A percentile compares a stretch with the other conserved stretches of the same genome.
Evolutionary conservation across 2,888 invertebrate genomes (phyloP).

Genomic region (Spodoptera littoralis): DNA sequence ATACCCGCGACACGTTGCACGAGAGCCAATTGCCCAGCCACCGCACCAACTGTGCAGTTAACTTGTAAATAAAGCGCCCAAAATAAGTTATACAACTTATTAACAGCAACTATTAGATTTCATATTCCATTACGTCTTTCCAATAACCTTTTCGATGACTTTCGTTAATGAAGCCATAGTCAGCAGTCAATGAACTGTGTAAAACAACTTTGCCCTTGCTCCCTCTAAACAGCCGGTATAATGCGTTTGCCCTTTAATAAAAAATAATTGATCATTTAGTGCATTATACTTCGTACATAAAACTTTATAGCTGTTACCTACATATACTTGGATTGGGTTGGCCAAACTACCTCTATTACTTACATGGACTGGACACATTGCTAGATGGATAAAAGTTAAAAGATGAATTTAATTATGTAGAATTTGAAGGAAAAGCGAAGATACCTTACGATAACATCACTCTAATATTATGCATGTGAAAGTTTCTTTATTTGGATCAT

Average conservation of each 20-base stretch:
- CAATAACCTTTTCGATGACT: conserved; percentile 47
- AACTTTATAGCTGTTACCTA: conserved; percentile 20
- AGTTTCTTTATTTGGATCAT: too few species aligned
- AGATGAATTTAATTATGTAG: too few species aligned
- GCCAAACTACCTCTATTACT: too few species aligned
- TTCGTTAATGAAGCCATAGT: conserved; percentile 48
- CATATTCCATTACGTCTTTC: conserved; percentile 50
- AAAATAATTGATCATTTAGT: conserved; percentile 37
- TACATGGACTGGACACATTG: too few species aligned
- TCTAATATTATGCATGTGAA: too few species aligned
- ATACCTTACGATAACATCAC: too few species aligned
- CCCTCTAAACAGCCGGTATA: conserved; percentile 31
- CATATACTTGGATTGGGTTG: too few species aligned
- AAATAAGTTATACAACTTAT: conserved; percentile 26
- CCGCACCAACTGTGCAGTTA: too few species aligned
- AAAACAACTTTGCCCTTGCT: conserved; percentile 28
- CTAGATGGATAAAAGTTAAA: too few species aligned
- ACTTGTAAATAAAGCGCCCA: background rate
- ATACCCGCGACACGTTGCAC: too few species aligned
- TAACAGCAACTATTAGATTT: conserved; percentile 43
- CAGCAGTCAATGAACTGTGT: conserved; percentile 41
- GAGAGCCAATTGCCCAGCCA: too few species aligned
- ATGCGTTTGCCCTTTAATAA: conserved; percentile 40
- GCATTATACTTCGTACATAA: conserved; percentile 12
- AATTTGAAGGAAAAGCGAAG: too few species aligned